Evolutionary conservation across 30 jellyfish, hydroid and myxozoan genomes (phyloP).

Genomic region (Sanderia malayensis): DNA sequence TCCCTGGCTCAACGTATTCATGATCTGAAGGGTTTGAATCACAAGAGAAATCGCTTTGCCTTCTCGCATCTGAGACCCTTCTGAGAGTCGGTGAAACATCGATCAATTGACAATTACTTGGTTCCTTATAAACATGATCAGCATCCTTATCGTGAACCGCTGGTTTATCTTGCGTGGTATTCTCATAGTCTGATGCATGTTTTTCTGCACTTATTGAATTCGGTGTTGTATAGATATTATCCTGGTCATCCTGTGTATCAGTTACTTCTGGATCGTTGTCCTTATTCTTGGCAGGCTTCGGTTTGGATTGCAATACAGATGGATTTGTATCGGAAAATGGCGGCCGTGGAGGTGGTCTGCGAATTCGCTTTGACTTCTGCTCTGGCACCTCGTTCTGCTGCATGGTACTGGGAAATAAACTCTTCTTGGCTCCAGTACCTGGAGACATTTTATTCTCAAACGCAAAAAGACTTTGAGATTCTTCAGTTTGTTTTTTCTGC

Average conservation of each 20-base stretch:
- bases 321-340: constrained; percentile 34
- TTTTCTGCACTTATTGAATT: neutral
- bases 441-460: constrained; percentile 47
- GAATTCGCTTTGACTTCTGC: constrained; percentile 14
- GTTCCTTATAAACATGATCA: constrained; percentile 51
- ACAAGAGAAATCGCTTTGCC: too few relatives aligned
- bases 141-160: constrained; percentile 16
- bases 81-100: neutral
- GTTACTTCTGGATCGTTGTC: neutral
- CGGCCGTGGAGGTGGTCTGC: constrained; percentile 61
- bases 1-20: constrained; percentile 46
- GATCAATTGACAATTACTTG: constrained; percentile 6
- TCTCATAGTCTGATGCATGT: constrained; percentile 5
- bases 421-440: constrained; percentile 13
- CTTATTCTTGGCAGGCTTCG: neutral
- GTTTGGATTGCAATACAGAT: constrained; percentile 21
- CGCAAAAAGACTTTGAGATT: constrained; percentile 8
- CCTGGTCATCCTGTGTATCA: neutral
- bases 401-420: constrained; percentile 15
- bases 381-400: neutral
- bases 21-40: neutral
- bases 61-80: neutral
- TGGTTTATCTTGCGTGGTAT: constrained; percentile 2
- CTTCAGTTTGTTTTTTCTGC: neutral
- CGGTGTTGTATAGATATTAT: constrained; percentile 43